Evolutionary conservation across 2,888 invertebrate genomes (phyloP).

Genomic region (Iselma pallidipennis): DNA sequence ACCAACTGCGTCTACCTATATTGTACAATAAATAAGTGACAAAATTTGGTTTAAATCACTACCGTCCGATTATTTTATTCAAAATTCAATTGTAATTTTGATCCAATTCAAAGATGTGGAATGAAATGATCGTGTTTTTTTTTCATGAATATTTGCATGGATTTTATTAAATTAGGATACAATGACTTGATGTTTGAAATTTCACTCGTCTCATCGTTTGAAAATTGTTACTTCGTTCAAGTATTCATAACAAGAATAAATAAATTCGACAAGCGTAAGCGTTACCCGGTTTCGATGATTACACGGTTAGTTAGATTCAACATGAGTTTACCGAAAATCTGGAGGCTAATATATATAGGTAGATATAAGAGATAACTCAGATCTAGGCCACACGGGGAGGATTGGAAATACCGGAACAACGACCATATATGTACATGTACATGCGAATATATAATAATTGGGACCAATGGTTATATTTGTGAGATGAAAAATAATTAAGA

Average conservation of each 20-base stretch:
- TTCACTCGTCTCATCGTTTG: background rate
- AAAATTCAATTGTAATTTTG: no score
- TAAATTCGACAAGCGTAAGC: slow-evolving; percentile 10
- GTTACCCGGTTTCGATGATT: slow-evolving; percentile 16
- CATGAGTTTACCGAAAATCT: background rate
- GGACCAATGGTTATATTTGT: no score
- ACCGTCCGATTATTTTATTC: no score
- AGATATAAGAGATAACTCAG: background rate
- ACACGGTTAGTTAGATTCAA: slow-evolving; percentile 18
- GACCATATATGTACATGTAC: no score
- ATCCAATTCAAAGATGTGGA: slow-evolving; percentile 14
- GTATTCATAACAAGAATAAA: slow-evolving; percentile 15
- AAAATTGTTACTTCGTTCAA: slow-evolving; percentile 16
- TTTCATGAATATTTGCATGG: background rate
- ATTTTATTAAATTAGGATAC: background rate
- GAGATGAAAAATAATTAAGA: no score
- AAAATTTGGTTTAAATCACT: no score
- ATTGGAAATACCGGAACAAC: no score
- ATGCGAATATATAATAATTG: no score
- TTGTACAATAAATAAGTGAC: no score
- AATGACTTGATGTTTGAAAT: background rate
- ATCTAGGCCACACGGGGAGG: no score
- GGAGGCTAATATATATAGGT: background rate
- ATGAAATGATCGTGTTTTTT: slow-evolving; percentile 9
- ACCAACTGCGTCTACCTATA: background rate